A percentile compares a stretch with the other conserved stretches of the same genome.
These are phyloP conservation scores for Centropus bengalensis DNA, from an alignment of 2,113 vertebrate genomes.

Conservation along the genomic window DNA sequence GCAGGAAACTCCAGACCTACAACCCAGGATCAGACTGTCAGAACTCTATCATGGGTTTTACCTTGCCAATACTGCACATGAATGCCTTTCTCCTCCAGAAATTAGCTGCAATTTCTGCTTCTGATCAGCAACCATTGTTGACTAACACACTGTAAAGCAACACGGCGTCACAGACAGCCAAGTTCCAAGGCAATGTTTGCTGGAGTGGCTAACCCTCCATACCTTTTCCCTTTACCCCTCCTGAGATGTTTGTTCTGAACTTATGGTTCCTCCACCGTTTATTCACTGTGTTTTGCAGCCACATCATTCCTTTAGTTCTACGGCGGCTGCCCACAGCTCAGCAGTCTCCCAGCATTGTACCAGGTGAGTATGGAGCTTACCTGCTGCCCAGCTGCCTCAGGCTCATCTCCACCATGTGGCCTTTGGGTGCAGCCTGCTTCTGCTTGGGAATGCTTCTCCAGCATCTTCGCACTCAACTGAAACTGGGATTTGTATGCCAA, in stretches of 20 bases:
- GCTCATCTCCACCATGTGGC: not conserved
- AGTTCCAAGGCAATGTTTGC: not conserved
- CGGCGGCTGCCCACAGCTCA: not conserved
- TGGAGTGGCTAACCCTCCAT: not conserved
- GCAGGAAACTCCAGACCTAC: not conserved
- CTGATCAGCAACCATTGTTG: not conserved
- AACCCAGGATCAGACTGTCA: not conserved
- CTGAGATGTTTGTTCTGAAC: not conserved
- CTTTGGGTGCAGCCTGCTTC: not conserved
- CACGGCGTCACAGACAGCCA: not conserved
- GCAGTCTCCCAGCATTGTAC: not conserved
- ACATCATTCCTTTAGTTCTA: not conserved
- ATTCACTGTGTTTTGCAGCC: not conserved
- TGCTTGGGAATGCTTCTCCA: not conserved
- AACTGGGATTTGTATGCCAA: not conserved
- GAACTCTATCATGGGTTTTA: not conserved
- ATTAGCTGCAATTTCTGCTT: not conserved
- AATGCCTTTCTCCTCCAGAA: not conserved
- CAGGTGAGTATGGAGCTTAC: not conserved
- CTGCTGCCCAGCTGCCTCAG: not conserved
- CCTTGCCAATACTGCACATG: not conserved
- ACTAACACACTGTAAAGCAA: not conserved
- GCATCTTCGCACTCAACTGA: not conserved
- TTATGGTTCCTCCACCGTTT: not conserved
- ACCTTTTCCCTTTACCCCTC: not conserved